A percentile compares a stretch with the other conserved stretches of the same genome.
Evolutionary conservation across 2,888 invertebrate genomes (phyloP).

Genomic region (Teinopalpus imperialis): DNA sequence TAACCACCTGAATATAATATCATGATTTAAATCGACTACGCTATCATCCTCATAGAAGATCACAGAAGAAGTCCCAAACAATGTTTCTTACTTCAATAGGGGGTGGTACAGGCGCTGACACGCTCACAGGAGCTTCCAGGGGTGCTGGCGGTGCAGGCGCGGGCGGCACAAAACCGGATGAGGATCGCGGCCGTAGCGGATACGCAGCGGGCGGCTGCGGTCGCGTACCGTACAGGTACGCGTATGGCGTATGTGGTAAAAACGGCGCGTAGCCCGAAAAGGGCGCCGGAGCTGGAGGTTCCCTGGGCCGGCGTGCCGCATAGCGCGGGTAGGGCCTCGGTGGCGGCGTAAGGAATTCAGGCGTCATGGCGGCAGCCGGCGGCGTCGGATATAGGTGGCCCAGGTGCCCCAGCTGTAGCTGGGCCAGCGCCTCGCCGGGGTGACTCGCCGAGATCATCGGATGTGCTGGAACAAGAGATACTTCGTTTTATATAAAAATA

Average conservation of each 20-base stretch:
- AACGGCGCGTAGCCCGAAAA: conserved; percentile 56
- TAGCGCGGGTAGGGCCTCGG: conserved; percentile 84
- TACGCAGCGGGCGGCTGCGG: conserved; percentile 59
- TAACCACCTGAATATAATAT: no score
- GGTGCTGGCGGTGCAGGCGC: conserved; percentile 66
- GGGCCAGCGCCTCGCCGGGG: conserved; percentile 85
- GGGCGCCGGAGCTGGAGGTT: conserved; percentile 57
- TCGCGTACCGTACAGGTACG: conserved; percentile 69
- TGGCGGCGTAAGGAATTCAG: conserved; percentile 85
- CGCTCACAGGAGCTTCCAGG: conserved; percentile 57
- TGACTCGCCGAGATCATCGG: conserved; percentile 86
- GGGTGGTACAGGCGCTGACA: conserved; percentile 59
- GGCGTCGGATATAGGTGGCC: conserved; percentile 80
- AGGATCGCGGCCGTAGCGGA: conserved; percentile 64
- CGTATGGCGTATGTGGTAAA: conserved; percentile 68
- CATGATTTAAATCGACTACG: no score
- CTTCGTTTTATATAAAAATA: not conserved
- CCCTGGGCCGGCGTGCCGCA: conserved; percentile 61
- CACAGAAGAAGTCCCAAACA: no score
- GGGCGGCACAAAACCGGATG: conserved; percentile 71
- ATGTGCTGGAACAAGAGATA: conserved; percentile 62
- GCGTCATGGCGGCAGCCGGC: conserved; percentile 70
- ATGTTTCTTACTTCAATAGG: conserved; percentile 57
- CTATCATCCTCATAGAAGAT: no score
- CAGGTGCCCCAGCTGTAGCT: conserved; percentile 80